Conservation (phyloP, 2,113 vertebrate genomes). For the Lucifuga dentata region DNA sequence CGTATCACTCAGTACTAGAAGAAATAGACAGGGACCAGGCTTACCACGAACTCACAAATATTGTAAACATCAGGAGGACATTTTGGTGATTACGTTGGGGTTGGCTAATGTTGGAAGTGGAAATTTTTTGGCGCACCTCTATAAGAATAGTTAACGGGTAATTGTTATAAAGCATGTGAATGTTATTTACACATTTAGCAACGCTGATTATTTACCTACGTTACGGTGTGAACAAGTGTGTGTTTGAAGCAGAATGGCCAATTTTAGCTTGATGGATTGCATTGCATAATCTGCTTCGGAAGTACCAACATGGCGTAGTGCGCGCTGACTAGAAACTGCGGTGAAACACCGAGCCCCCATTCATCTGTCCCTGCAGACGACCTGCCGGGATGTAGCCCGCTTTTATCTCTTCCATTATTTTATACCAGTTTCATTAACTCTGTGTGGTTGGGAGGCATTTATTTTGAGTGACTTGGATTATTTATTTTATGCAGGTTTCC, state of each 20-base stretch:
- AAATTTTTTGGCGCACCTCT: conserved; percentile 65
- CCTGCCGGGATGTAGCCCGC: conserved; percentile 55
- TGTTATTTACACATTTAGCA: background rate
- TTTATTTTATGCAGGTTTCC: conserved; percentile 6
- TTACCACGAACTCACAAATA: conserved; percentile 2
- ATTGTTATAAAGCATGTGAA: background rate
- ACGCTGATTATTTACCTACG: background rate
- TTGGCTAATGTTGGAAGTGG: conserved; percentile 49
- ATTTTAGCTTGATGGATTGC: conserved; percentile 65
- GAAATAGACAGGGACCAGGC: background rate
- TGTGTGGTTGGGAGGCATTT: background rate
- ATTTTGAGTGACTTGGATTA: background rate
- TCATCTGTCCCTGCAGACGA: conserved; percentile 73
- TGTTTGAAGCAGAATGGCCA: conserved; percentile 59
- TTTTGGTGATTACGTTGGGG: conserved; percentile 66
- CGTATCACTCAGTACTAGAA: background rate
- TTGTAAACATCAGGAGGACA: conserved; percentile 70
- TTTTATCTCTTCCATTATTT: conserved; percentile 40
- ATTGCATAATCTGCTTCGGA: conserved; percentile 82
- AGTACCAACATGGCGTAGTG: conserved; percentile 82
- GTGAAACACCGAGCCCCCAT: conserved; percentile 78
- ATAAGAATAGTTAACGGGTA: background rate
- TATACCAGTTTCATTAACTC: conserved; percentile 6
- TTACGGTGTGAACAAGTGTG: conserved; percentile 8
- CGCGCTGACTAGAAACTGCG: conserved; percentile 77